phyloP scores from a whole-genome alignment of 2,113 vertebrate species.

The Acrocephalus kingi region DNA sequence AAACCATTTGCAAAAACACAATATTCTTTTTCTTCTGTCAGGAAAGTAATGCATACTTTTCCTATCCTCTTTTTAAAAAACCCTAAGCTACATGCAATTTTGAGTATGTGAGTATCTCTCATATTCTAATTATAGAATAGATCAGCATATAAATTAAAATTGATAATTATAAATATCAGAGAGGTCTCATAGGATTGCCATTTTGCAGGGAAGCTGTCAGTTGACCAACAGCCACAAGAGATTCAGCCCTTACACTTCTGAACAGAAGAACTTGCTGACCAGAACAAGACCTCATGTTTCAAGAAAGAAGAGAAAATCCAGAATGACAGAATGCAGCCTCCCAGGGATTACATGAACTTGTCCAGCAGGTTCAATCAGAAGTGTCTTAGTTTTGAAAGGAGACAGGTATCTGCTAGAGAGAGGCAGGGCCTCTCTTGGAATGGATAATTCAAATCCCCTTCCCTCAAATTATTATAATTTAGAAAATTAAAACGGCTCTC shows the following conservation, averaged over 20 bases:
- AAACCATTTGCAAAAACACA: not conserved
- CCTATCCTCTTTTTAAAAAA: not conserved
- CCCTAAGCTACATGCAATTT: not conserved
- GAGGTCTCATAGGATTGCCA: not conserved
- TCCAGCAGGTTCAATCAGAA: not conserved
- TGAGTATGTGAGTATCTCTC: not conserved
- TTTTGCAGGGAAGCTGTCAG: not conserved
- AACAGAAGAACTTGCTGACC: not conserved
- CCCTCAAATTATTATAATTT: too few relatives aligned
- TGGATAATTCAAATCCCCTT: too few relatives aligned
- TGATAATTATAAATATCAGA: not conserved
- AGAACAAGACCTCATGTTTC: rapidly evolving
- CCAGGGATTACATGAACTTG: not conserved
- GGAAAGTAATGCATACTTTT: not conserved
- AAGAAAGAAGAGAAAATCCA: not conserved
- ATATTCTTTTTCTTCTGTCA: not conserved
- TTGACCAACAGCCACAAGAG: not conserved
- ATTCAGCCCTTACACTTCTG: not conserved
- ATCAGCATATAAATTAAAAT: not conserved
- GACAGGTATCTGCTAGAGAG: too few relatives aligned
- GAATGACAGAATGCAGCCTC: not conserved
- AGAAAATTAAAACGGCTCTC: too few relatives aligned
- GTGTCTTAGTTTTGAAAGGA: too few relatives aligned
- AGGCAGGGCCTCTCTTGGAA: too few relatives aligned
- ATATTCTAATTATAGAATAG: not conserved